These are phyloP conservation scores for Corythaixoides concolor DNA, from an alignment of 2,113 vertebrate species.

Conservation along the genomic window DNA sequence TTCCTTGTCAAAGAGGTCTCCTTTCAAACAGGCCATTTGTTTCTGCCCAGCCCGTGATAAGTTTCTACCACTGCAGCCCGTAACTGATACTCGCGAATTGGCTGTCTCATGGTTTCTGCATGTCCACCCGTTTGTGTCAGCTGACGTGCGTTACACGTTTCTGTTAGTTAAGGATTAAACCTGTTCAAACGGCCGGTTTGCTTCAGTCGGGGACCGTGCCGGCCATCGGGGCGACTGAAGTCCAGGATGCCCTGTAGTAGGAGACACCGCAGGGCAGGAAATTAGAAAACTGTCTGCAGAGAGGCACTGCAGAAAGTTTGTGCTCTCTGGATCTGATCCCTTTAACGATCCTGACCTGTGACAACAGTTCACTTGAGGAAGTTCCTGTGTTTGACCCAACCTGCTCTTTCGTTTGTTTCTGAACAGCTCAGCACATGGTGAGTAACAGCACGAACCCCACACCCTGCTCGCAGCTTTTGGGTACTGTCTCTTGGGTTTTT, in stretches of 20 bases:
- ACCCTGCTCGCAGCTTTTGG: neutral
- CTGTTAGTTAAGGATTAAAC: neutral
- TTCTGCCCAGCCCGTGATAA: neutral
- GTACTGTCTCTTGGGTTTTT: neutral
- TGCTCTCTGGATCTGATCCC: neutral
- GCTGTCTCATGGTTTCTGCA: neutral
- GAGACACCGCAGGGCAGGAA: neutral
- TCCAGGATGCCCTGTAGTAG: neutral
- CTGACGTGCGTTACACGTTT: neutral
- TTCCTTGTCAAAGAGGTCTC: neutral
- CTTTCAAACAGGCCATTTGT: neutral
- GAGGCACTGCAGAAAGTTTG: neutral
- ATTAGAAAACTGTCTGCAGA: neutral
- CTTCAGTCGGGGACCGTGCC: fast-evolving
- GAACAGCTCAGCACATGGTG: neutral
- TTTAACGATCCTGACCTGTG: constrained; percentile 13
- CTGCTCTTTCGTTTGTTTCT: constrained; percentile 42
- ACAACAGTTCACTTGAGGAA: neutral
- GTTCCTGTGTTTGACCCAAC: constrained; percentile 44
- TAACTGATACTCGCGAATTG: neutral
- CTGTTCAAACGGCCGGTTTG: neutral
- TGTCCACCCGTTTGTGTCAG: neutral
- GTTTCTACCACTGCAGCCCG: neutral
- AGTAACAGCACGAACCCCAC: constrained; percentile 39
- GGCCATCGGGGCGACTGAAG: neutral